Conservation (phyloP, 2,888 invertebrate species). For the Sepioteuthis lessoniana region DNA sequence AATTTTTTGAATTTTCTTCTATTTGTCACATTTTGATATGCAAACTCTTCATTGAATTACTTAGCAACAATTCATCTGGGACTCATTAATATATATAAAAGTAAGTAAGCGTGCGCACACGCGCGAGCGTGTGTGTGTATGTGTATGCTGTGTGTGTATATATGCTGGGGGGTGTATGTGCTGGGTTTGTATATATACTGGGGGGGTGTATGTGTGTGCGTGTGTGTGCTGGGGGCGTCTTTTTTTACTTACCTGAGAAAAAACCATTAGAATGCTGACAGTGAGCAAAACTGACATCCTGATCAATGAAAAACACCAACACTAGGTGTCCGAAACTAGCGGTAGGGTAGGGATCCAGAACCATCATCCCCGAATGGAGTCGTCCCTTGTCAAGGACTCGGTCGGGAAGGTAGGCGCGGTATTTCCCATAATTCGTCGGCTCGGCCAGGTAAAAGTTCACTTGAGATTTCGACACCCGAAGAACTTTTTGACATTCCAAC, state of each 20-base stretch:
- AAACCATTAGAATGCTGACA: slow-evolving; percentile 73
- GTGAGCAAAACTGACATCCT: slow-evolving; percentile 57
- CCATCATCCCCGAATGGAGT: slow-evolving; percentile 75
- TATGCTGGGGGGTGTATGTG: too few relatives aligned
- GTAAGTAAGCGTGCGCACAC: neutral
- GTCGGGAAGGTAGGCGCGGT: slow-evolving; percentile 72
- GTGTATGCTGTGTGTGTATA: neutral
- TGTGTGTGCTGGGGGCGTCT: neutral
- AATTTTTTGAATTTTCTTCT: too few relatives aligned
- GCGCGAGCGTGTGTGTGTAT: neutral
- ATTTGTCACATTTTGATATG: too few relatives aligned
- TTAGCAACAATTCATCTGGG: too few relatives aligned
- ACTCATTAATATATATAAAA: neutral
- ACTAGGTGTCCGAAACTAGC: slow-evolving; percentile 78
- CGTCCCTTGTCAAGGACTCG: slow-evolving; percentile 71
- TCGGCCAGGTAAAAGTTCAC: slow-evolving; percentile 71
- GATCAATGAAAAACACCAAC: slow-evolving; percentile 76
- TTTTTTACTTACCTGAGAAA: slow-evolving; percentile 72
- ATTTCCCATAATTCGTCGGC: slow-evolving; percentile 64
- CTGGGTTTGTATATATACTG: neutral
- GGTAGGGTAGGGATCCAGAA: slow-evolving; percentile 76
- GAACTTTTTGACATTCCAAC: slow-evolving; percentile 68
- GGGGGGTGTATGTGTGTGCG: neutral
- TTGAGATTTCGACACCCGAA: slow-evolving; percentile 58
- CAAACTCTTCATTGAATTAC: too few relatives aligned